Percentiles rank a stretch among this genome's conserved stretches.
phyloP scores from a whole-genome alignment of 2,797 vertebrate species.

The Gouania willdenowi region DNA sequence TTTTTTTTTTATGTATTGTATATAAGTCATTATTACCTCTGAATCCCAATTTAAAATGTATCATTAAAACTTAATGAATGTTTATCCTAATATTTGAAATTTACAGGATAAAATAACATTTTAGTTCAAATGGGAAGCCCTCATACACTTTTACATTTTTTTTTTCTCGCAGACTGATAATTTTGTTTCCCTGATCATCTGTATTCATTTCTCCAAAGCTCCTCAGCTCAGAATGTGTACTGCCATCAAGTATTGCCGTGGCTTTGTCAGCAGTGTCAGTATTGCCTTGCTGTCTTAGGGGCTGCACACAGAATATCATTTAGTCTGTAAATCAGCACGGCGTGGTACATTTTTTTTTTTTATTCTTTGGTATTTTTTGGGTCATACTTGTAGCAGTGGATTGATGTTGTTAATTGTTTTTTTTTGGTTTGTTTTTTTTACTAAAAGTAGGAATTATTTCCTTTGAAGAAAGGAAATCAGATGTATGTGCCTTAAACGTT shows the following conservation, averaged over 20 bases:
- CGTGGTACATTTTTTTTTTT: slow-evolving; percentile 64
- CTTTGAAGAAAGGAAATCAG: slow-evolving; percentile 65
- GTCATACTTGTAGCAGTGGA: slow-evolving; percentile 61
- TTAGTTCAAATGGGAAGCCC: too few relatives aligned
- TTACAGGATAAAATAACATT: too few relatives aligned
- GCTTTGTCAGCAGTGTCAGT: slow-evolving; percentile 73
- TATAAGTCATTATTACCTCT: too few relatives aligned
- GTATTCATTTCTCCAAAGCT: slow-evolving; percentile 55
- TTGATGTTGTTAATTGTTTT: slow-evolving; percentile 37
- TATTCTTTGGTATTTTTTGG: slow-evolving; percentile 62
- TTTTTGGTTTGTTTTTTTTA: slow-evolving; percentile 39
- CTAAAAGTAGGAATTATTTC: slow-evolving; percentile 68
- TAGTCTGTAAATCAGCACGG: slow-evolving; percentile 53
- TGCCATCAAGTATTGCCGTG: slow-evolving; percentile 62
- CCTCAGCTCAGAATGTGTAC: slow-evolving; percentile 65
- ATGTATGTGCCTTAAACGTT: slow-evolving; percentile 94
- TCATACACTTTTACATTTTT: too few relatives aligned
- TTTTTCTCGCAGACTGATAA: too few relatives aligned
- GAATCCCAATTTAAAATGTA: too few relatives aligned
- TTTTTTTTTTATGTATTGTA: too few relatives aligned
- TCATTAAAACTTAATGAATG: too few relatives aligned
- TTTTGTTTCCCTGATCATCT: too few relatives aligned
- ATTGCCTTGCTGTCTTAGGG: slow-evolving; percentile 52
- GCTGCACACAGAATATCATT: slow-evolving; percentile 63
- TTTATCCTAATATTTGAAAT: too few relatives aligned